Conservation (phyloP, 2,113 vertebrate genomes). For the Tamias sibiricus region DNA sequence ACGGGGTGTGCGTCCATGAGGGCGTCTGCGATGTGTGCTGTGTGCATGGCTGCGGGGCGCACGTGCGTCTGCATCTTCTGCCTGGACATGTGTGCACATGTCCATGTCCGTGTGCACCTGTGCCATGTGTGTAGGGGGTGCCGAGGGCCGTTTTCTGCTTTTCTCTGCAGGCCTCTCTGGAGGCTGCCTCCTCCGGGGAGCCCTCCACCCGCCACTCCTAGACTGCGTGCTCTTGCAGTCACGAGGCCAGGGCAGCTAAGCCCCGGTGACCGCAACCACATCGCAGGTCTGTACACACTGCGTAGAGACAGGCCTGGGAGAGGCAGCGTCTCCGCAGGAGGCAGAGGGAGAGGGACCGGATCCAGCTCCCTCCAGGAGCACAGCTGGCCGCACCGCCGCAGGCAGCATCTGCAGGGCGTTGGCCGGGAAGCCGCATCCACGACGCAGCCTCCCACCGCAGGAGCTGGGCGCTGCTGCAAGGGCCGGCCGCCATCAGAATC, state of each 20-base stretch:
- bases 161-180: not conserved
- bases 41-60: not conserved
- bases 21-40: no score
- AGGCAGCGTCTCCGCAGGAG: accelerated
- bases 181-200: no score
- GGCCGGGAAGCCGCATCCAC: no score
- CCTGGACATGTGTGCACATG: no score
- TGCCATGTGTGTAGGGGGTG: no score
- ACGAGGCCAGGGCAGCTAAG: not conserved
- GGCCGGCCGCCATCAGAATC: accelerated
- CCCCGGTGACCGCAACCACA: no score
- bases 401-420: not conserved
- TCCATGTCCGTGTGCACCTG: no score
- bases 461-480: accelerated
- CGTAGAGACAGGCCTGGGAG: not conserved
- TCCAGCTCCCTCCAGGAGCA: not conserved
- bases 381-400: not conserved
- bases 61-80: not conserved
- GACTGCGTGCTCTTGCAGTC: accelerated
- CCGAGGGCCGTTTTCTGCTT: not conserved
- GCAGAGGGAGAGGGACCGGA: not conserved
- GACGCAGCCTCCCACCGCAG: accelerated
- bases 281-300: no score
- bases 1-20: no score
- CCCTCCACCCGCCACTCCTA: not conserved